Conservation (phyloP, 2,888 invertebrate genomes). For the Pachliopta kotzebuea region DNA sequence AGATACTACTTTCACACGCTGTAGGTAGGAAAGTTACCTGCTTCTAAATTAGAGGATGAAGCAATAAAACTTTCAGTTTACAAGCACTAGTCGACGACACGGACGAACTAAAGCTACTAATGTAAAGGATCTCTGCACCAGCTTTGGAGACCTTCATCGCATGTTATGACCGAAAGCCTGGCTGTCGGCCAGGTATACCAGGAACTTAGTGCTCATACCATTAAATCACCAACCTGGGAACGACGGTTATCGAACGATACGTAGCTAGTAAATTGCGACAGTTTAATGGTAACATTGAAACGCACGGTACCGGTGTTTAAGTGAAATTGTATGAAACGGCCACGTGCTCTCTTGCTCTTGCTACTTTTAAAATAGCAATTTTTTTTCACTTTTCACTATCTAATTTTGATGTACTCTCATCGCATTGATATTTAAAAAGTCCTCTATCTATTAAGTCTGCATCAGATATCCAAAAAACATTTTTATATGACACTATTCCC, state of each 20-base stretch:
- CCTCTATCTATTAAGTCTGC: too few relatives aligned
- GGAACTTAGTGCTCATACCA: not conserved
- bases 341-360: not conserved
- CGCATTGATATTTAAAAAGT: too few relatives aligned
- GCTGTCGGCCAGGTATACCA: slow-evolving; percentile 15
- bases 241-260: slow-evolving; percentile 6
- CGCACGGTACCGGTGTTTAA: not conserved
- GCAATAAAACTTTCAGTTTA: slow-evolving; percentile 2
- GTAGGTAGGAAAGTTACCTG: not conserved
- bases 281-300: not conserved
- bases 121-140: not conserved
- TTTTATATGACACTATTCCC: too few relatives aligned
- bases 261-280: not conserved
- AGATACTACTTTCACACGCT: not conserved
- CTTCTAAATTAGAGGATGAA: not conserved
- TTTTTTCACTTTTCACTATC: too few relatives aligned
- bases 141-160: not conserved
- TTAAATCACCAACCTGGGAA: slow-evolving; percentile 4
- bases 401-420: too few relatives aligned
- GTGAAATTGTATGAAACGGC: not conserved
- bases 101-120: not conserved
- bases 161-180: slow-evolving; percentile 1
- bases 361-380: too few relatives aligned
- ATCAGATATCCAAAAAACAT: too few relatives aligned
- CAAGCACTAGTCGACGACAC: not conserved